Evolutionary conservation across 2,113 vertebrate genomes (phyloP).

Genomic region (Microtus ochrogaster): DNA sequence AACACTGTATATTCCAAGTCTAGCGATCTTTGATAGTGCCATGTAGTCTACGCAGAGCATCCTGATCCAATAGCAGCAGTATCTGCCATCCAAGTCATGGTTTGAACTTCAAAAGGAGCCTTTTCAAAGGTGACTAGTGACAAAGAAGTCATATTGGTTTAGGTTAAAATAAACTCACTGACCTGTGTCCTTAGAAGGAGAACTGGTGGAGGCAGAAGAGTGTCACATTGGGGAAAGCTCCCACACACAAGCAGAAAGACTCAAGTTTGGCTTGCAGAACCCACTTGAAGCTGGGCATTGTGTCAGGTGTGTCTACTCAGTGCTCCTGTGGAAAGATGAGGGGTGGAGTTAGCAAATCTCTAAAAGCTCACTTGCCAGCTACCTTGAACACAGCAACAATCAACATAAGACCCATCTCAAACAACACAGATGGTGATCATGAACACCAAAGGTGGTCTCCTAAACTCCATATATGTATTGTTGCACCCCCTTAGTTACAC

Average conservation of each 20-base stretch:
- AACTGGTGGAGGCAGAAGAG: accelerated
- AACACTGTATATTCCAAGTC: background rate
- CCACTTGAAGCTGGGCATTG: no score
- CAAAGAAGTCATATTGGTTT: background rate
- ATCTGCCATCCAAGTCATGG: background rate
- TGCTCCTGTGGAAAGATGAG: no score
- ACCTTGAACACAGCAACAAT: background rate
- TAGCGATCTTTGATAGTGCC: background rate
- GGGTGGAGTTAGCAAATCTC: no score
- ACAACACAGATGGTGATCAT: no score
- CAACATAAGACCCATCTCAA: background rate
- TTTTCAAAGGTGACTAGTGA: background rate
- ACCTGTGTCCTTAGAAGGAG: background rate
- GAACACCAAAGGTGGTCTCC: background rate
- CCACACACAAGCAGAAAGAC: background rate
- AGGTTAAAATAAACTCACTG: background rate
- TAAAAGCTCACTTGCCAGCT: background rate
- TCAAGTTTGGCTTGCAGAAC: background rate
- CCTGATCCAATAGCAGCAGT: background rate
- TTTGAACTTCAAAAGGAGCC: background rate
- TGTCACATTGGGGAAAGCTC: background rate
- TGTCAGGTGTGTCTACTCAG: no score
- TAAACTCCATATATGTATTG: no score
- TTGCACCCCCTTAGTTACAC: background rate
- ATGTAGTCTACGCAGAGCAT: background rate